Evolutionary conservation across 1,140 invertebrate genomes (phyloP), one percentile per base, ranked within the genome.

Genomic region (Aphelenchoides fujianensis): DNA sequence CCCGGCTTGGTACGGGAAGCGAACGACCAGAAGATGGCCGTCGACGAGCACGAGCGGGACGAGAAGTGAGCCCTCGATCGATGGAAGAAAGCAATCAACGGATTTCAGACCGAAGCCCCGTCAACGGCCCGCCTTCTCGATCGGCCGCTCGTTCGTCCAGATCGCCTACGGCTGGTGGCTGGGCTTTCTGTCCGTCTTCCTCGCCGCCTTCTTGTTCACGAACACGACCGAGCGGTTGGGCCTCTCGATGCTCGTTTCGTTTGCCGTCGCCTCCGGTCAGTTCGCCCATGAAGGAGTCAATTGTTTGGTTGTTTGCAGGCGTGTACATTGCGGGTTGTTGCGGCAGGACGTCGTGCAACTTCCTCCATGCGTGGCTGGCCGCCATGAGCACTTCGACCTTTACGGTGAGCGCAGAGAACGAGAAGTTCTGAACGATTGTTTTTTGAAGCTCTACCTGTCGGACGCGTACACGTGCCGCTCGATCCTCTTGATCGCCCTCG

Each of bases 401-500:
- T 19, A 27, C 70, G 69, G 70, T 71, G 53, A 71, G 66, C 7
- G 36, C 12, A n/a, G 2, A 35, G 34, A 23, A 52, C 7, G 34
- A 27, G 35, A 70, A 32, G 52, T 63, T 9, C 53, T 36, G 32
- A 23, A 57, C 48, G 72, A 30, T 19, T 61, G 5, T 28, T 48
- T 68, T 66, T n/a, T n/a, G n/a, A n/a, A 68, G 59, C 64, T 72
- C 57, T 31, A 67, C 64, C 34, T 77, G 74, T 52, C 19, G 71
- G 5, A 16, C 66, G 12, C 62, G 34, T 37, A 62, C 66, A 12
- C 61, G 31, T 3, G 35, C 34, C 75, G 74, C 28, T 31, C 68
- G 3, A 55, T 75, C 5, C 67, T 75, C 23, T 5, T 70, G 12
- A 32, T 64, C 57, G 19, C 74, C 19, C 30, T 66, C 2, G 48